Percentiles rank a stretch among this genome's conserved stretches.
Conservation (phyloP, 2,797 vertebrate genomes). For the Leuciscus waleckii region DNA sequence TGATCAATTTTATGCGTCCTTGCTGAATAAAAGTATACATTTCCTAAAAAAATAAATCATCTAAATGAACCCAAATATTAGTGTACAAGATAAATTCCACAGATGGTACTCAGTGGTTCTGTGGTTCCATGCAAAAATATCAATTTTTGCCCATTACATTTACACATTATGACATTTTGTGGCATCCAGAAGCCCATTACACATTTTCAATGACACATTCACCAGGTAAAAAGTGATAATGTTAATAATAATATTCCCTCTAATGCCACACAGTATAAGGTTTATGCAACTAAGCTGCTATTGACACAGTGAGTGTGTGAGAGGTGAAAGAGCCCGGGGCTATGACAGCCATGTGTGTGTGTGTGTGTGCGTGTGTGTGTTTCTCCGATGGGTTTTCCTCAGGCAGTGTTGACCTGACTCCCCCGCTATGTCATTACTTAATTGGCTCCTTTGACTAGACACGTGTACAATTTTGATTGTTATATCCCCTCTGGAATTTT, state of each 20-base stretch:
- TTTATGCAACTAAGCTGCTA: constrained; percentile 41
- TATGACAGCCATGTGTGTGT: constrained; percentile 25
- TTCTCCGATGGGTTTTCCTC: constrained; percentile 65
- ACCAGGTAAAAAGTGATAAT: constrained; percentile 21
- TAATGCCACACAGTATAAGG: constrained; percentile 28
- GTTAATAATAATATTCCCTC: constrained; percentile 30
- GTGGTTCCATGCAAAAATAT: neutral
- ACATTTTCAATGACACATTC: neutral
- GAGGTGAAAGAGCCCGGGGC: constrained; percentile 48
- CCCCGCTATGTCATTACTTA: constrained; percentile 73
- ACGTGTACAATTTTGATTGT: constrained; percentile 59
- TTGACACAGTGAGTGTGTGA: constrained; percentile 35
- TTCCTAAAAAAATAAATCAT: neutral
- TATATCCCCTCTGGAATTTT: constrained; percentile 57
- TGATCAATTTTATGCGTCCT: neutral
- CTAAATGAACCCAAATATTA: neutral
- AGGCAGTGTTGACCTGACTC: constrained; percentile 65
- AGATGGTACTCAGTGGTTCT: neutral
- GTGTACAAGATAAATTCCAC: neutral
- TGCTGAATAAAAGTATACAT: neutral
- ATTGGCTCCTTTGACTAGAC: constrained; percentile 68
- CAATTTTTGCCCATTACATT: neutral
- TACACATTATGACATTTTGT: neutral
- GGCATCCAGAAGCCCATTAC: constrained; percentile 21
- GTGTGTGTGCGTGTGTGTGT: constrained; percentile 40